Conservation (phyloP, 2,797 vertebrate species). For the Lacerta bilineata region DNA sequence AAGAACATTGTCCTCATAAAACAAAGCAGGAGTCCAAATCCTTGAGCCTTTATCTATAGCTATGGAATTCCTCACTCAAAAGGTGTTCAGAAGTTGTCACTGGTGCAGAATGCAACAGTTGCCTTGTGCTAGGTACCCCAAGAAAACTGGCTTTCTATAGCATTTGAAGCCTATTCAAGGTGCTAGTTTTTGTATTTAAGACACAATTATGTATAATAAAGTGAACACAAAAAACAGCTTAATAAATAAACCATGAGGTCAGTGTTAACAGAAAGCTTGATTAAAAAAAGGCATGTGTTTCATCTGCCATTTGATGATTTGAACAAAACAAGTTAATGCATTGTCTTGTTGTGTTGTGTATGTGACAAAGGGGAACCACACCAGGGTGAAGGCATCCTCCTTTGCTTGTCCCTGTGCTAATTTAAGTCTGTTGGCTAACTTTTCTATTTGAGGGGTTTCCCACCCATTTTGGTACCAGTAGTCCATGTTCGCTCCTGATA, state of each 20-base stretch:
- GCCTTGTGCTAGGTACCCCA: neutral
- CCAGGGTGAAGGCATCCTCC: too few species aligned
- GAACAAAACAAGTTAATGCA: neutral
- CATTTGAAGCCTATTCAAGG: neutral
- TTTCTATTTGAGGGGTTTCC: too few species aligned
- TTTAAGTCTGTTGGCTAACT: too few species aligned
- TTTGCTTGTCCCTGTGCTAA: too few species aligned
- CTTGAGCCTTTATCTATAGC: neutral
- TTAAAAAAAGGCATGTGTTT: neutral
- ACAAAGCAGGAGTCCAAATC: neutral
- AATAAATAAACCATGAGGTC: neutral
- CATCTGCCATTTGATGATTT: neutral
- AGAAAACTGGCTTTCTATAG: neutral
- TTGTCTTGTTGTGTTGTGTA: too few species aligned
- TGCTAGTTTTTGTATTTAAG: neutral
- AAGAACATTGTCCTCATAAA: constrained; percentile 24
- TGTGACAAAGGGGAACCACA: too few species aligned
- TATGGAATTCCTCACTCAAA: neutral
- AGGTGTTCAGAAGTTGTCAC: neutral
- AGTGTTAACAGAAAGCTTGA: neutral
- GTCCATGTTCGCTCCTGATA: too few species aligned
- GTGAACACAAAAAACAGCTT: neutral
- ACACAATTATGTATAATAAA: neutral
- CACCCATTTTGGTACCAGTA: too few species aligned
- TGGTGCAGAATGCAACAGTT: neutral